Evolutionary conservation across 1,140 invertebrate genomes (phyloP), one percentile per base, ranked within the genome.

Genomic region (Trichonephila clavipes): DNA sequence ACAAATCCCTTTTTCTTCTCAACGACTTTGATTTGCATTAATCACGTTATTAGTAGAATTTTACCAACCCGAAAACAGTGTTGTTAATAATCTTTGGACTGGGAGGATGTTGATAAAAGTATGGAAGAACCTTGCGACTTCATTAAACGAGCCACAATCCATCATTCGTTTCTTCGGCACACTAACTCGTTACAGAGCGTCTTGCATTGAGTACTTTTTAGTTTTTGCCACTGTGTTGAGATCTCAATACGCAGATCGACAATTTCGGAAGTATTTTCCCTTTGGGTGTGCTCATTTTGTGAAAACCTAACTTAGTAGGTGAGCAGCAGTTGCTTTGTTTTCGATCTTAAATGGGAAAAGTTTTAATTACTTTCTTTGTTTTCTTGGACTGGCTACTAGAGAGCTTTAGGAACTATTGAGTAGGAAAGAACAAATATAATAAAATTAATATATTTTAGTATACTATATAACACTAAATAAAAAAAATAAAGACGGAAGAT

Each of bases 21-120:
- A n/a, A 51, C 69, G 85, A 88, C 92, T 81, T 93, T 88, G 58
- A 86, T 92, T 92, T 92, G 90, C 90, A 92, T 92, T 92, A 92
- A 92, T 92, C 90, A 82, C 34, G 90, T 87, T 86, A 86, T 92
- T 92, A 92, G 62, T 51, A n/a, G 81, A 91, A 91, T 59, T 66
- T 91, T 91, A 85, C 77, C 59, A 59, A 91, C 90, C 72, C 59
- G 44, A 59, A 34, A 51, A 90, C 28, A n/a, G 58, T 34, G 21
- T 77, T 77, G 18, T 12, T 28, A 7, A 51, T 12, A 51, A 12
- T 51, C 51, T 51, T 51, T 16, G 62, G 62, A 6, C 40, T 77
- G 28, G 72, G 72, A 77, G 72, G 72, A 34, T 24, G 72, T 34
- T 77, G 72, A 40, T 77, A 28, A 77, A 77, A 40, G 61, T 5